These are phyloP conservation scores for Selene dorsalis DNA, from an alignment of 2,797 vertebrate species.

Conservation along the genomic window DNA sequence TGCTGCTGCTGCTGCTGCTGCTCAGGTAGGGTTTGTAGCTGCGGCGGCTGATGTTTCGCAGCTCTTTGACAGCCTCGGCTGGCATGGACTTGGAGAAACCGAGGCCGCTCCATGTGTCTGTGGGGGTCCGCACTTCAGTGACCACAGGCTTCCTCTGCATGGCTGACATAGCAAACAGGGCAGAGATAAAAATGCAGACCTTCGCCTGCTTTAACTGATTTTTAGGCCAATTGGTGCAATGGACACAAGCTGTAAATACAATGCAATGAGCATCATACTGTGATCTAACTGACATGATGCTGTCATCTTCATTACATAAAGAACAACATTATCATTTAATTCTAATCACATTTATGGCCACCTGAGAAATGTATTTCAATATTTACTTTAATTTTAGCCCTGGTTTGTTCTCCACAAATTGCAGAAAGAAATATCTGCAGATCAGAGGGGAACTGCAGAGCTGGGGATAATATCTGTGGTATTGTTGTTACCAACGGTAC, in stretches of 20 bases:
- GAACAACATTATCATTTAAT: no score
- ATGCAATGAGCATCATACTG: neutral
- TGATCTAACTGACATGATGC: neutral
- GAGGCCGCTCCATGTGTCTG: conserved; percentile 89
- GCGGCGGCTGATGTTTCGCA: conserved; percentile 83
- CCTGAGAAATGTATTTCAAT: neutral
- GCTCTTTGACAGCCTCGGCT: conserved; percentile 84
- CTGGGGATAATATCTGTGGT: neutral
- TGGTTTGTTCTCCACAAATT: neutral
- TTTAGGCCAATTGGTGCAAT: neutral
- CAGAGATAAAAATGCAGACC: conserved; percentile 17
- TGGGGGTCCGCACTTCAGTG: conserved; percentile 86
- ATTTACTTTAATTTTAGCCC: neutral
- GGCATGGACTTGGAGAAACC: conserved; percentile 91
- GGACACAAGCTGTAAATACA: neutral
- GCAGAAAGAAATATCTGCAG: neutral
- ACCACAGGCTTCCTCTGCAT: conserved; percentile 88
- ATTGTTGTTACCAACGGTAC: neutral
- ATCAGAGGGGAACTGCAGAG: neutral
- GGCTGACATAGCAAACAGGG: conserved; percentile 67
- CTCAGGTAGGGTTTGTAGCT: conserved; percentile 86
- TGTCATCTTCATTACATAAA: neutral
- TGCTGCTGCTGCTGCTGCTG: conserved; percentile 43
- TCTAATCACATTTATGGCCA: neutral
- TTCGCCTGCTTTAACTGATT: neutral